These are phyloP conservation scores for Lipotes vexillifer DNA, from an alignment of 2,113 vertebrate species.

Conservation along the genomic window DNA sequence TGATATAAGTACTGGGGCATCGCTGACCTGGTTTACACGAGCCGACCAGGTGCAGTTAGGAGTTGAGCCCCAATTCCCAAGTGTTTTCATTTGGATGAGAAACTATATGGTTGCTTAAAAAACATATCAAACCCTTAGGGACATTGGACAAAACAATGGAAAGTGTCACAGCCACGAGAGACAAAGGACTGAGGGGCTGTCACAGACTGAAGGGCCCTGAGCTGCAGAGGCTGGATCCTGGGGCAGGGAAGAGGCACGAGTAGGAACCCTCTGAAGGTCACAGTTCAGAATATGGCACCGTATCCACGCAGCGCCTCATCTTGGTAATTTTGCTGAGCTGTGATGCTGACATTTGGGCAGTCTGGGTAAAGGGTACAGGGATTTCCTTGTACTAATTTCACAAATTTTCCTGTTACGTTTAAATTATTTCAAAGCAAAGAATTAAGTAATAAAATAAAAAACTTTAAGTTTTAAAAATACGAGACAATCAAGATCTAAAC, in stretches of 20 bases:
- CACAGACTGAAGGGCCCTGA: neutral
- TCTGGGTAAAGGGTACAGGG: neutral
- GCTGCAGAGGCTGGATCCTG: neutral
- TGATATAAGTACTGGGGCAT: too few species aligned
- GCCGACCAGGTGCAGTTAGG: too few species aligned
- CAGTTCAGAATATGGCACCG: fast-evolving
- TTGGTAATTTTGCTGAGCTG: neutral
- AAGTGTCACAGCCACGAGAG: neutral
- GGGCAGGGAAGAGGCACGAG: neutral
- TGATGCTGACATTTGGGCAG: neutral
- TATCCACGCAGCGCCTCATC: neutral
- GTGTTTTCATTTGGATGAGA: neutral
- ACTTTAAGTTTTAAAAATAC: neutral
- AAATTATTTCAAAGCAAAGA: neutral
- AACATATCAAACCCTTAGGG: neutral
- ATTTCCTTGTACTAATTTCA: neutral
- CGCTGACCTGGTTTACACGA: neutral
- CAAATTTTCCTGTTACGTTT: neutral
- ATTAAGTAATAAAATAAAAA: neutral
- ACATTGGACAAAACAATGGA: neutral
- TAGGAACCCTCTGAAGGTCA: neutral
- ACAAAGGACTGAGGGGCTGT: neutral
- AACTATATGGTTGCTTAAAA: neutral
- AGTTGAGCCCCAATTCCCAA: neutral
- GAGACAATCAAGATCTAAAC: neutral